These are phyloP conservation scores for Cerastis rubricosa DNA, from an alignment of 2,888 invertebrate genomes.

Conservation along the genomic window DNA sequence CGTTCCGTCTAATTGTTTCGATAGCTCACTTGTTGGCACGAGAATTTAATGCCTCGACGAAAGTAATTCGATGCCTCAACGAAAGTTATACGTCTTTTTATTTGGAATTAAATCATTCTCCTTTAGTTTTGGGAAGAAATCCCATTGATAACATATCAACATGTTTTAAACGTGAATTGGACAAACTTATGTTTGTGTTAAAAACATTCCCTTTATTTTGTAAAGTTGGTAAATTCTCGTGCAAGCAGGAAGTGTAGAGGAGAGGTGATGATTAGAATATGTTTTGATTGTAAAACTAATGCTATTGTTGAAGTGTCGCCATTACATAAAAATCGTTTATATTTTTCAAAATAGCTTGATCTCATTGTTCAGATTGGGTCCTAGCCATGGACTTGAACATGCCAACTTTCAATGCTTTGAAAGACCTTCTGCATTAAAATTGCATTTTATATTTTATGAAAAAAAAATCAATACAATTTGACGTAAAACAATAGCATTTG, in stretches of 20 bases:
- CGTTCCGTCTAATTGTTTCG: slow-evolving; percentile 69
- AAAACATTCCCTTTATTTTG: slow-evolving; percentile 59
- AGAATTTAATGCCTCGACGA: not conserved
- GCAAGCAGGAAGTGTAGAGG: slow-evolving; percentile 15
- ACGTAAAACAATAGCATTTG: slow-evolving; percentile 65
- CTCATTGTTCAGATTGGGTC: not conserved
- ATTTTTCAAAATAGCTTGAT: not conserved
- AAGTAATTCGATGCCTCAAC: slow-evolving; percentile 21
- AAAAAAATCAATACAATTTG: not conserved
- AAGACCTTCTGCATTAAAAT: not conserved
- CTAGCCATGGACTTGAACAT: not conserved
- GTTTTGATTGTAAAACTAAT: slow-evolving; percentile 66
- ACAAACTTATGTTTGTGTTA: slow-evolving; percentile 39
- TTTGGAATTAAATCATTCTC: not conserved
- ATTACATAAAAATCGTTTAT: not conserved
- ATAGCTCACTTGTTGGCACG: slow-evolving; percentile 39
- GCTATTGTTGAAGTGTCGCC: slow-evolving; percentile 66
- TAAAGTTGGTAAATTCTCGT: slow-evolving; percentile 38
- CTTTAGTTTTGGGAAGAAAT: not conserved
- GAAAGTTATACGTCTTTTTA: not conserved
- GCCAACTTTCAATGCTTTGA: not conserved
- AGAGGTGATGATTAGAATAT: slow-evolving; percentile 35
- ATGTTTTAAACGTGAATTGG: slow-evolving; percentile 1
- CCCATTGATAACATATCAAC: slow-evolving; percentile 1
- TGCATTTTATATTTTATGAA: slow-evolving; percentile 7